These are phyloP conservation scores for Aphelenchoides bicaudatus DNA, from an alignment of 2,888 invertebrate genomes.

Conservation along the genomic window DNA sequence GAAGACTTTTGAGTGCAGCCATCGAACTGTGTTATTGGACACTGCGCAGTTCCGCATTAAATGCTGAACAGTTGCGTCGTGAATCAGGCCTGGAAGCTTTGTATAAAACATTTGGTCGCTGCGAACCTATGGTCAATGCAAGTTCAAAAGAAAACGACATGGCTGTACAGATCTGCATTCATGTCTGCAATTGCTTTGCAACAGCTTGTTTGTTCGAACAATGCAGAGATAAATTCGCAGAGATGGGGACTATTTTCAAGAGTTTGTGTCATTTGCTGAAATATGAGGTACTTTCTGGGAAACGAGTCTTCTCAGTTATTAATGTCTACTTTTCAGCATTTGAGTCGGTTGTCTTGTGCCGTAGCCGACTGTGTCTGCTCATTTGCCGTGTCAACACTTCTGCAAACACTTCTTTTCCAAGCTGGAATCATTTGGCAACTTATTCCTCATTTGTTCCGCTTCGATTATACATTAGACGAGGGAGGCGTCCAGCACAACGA, in stretches of 20 bases:
- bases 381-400: slow-evolving; percentile 76
- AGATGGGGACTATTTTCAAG: slow-evolving; percentile 78
- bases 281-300: slow-evolving; percentile 71
- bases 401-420: slow-evolving; percentile 77
- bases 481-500: slow-evolving; percentile 67
- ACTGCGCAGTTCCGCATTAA: slow-evolving; percentile 88
- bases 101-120: slow-evolving; percentile 85
- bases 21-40: slow-evolving; percentile 92
- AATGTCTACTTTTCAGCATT: slow-evolving; percentile 72
- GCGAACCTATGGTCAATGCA: slow-evolving; percentile 81
- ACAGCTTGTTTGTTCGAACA: slow-evolving; percentile 88
- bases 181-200: slow-evolving; percentile 86
- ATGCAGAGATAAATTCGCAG: slow-evolving; percentile 81
- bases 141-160: slow-evolving; percentile 76
- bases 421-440: slow-evolving; percentile 85
- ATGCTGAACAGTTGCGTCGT: slow-evolving; percentile 90
- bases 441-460: slow-evolving; percentile 81
- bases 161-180: slow-evolving; percentile 77
- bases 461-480: slow-evolving; percentile 94
- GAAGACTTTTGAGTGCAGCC: slow-evolving; percentile 80
- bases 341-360: slow-evolving; percentile 77
- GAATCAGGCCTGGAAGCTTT: slow-evolving; percentile 84
- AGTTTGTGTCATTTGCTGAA: slow-evolving; percentile 81
- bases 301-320: too few relatives aligned
- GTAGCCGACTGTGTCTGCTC: slow-evolving; percentile 86